These are phyloP conservation scores for Tetranychus piercei DNA, from an alignment of 2,888 invertebrate species.

Conservation along the genomic window DNA sequence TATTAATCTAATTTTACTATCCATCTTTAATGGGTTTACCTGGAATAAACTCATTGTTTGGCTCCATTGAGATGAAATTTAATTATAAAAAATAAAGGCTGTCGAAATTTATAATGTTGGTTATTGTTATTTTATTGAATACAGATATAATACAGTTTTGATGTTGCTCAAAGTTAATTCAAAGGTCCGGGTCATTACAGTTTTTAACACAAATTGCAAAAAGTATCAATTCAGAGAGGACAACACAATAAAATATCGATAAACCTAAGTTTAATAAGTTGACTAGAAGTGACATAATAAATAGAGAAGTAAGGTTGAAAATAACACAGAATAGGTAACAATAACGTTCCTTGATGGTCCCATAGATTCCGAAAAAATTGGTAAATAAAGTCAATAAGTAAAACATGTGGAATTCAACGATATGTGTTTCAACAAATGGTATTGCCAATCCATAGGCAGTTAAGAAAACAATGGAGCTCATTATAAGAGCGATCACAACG, in stretches of 20 bases:
- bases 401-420: conserved; percentile 6
- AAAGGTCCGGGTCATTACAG: not conserved
- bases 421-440: not conserved
- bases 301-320: not conserved
- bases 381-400: not conserved
- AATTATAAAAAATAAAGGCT: too few relatives aligned
- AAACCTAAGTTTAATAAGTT: not conserved
- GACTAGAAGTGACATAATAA: not conserved
- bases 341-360: conserved; percentile 7
- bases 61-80: too few relatives aligned
- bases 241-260: not conserved
- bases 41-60: too few relatives aligned
- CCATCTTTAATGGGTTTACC: too few relatives aligned
- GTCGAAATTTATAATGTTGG: not conserved
- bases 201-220: conserved; percentile 1
- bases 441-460: not conserved
- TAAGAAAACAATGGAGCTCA: not conserved
- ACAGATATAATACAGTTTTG: not conserved
- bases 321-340: conserved; percentile 5
- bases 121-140: not conserved
- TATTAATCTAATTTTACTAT: too few relatives aligned
- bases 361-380: conserved; percentile 6
- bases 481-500: not conserved
- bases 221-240: not conserved
- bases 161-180: not conserved